Conservation (phyloP, 2,888 invertebrate species). For the Pachliopta kotzebuea region DNA sequence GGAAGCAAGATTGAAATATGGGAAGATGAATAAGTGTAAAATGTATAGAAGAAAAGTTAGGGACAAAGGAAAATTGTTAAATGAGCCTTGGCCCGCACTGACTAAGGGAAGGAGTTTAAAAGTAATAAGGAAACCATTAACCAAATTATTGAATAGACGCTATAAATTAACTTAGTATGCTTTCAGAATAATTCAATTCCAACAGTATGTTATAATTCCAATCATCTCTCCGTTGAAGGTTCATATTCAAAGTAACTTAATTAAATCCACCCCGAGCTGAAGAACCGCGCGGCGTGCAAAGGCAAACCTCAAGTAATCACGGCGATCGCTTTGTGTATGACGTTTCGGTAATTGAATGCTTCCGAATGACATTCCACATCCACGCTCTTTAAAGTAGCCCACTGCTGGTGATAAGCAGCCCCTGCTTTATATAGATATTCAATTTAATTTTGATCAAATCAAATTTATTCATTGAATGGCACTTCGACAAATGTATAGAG, state of each 20-base stretch:
- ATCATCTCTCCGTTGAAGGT: not conserved
- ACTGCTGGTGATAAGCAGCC: slow-evolving; percentile 1
- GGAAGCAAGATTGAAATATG: too few species aligned
- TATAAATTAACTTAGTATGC: not conserved
- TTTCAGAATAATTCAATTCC: not conserved
- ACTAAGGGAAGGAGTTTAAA: too few species aligned
- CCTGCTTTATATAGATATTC: not conserved
- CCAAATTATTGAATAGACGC: not conserved
- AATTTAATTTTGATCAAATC: not conserved
- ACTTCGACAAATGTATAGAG: not conserved
- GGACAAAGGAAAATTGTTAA: too few species aligned
- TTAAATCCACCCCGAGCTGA: slow-evolving; percentile 13
- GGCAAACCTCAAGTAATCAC: slow-evolving; percentile 25
- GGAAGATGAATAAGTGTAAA: too few species aligned
- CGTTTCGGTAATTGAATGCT: slow-evolving; percentile 28
- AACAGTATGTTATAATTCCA: not conserved
- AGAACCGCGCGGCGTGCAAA: slow-evolving; percentile 8
- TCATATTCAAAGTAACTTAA: slow-evolving; percentile 4
- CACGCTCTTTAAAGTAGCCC: slow-evolving; percentile 15
- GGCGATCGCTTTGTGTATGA: slow-evolving; percentile 27
- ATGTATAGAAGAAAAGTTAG: too few species aligned
- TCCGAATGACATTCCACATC: slow-evolving; percentile 25
- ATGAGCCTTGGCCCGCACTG: too few species aligned
- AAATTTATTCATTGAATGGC: slow-evolving; percentile 1
- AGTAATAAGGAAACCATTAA: too few species aligned